A percentile compares a stretch with the other conserved stretches of the same genome.
phyloP scores from a whole-genome alignment of 2,888 invertebrate genomes.

The Scaptomyza cyrtandrae region DNA sequence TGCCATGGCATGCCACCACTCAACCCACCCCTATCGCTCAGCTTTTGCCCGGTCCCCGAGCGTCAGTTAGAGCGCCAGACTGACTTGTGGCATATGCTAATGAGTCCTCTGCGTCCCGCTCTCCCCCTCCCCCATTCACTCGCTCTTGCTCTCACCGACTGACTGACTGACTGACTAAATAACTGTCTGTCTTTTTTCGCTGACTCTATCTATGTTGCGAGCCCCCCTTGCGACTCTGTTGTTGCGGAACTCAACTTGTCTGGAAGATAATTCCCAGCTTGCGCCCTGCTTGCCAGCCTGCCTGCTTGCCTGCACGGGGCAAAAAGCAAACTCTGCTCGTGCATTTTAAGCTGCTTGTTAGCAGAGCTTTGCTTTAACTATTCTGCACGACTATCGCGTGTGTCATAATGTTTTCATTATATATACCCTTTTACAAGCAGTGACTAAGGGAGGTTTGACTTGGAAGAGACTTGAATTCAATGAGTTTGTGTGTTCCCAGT shows the following conservation, averaged over 20 bases:
- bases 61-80: constrained; percentile 54
- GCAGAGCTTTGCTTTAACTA: constrained; percentile 60
- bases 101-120: constrained; percentile 62
- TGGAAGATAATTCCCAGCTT: constrained; percentile 51
- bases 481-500: background rate
- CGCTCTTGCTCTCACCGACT: background rate
- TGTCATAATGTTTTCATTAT: constrained; percentile 58
- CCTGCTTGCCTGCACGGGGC: constrained; percentile 4
- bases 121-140: background rate
- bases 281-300: constrained; percentile 3
- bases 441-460: background rate
- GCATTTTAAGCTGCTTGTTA: constrained; percentile 74
- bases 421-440: constrained; percentile 14
- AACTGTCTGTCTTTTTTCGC: background rate
- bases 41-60: constrained; percentile 37
- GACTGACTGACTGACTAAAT: background rate
- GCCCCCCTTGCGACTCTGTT: constrained; percentile 19
- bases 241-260: constrained; percentile 43
- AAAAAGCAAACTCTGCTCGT: constrained; percentile 33
- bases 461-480: background rate
- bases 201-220: constrained; percentile 11
- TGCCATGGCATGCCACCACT: constrained; percentile 20
- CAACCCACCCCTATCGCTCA: constrained; percentile 1
- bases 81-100: constrained; percentile 78
- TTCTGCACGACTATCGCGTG: constrained; percentile 52